A percentile compares a stretch with the other conserved stretches of the same genome.
Evolutionary conservation across 2,888 invertebrate genomes (phyloP).

Genomic region (Xylophagus ater): DNA sequence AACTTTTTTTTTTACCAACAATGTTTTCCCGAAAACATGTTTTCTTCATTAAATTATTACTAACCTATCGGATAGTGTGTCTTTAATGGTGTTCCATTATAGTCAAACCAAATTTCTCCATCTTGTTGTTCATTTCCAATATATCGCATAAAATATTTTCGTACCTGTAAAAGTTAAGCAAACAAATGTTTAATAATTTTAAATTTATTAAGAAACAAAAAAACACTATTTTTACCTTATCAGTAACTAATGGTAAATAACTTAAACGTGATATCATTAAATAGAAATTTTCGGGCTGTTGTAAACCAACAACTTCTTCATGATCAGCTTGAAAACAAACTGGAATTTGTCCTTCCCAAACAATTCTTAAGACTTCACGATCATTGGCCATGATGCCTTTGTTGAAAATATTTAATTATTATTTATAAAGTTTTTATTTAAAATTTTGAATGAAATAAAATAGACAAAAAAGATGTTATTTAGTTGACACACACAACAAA

Average conservation of each 20-base stretch:
- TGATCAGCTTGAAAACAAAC: constrained; percentile 82
- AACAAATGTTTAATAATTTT: constrained; percentile 8
- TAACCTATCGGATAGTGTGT: constrained; percentile 69
- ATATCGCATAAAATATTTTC: constrained; percentile 76
- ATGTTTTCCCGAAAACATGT: not conserved
- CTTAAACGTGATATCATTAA: constrained; percentile 87
- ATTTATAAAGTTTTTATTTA: not conserved
- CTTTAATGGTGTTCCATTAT: constrained; percentile 80
- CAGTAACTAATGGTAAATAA: constrained; percentile 89
- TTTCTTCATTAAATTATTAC: too few species aligned
- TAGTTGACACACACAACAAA: not conserved
- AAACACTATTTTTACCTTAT: constrained; percentile 56
- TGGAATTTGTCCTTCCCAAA: constrained; percentile 93
- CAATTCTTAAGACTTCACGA: constrained; percentile 83
- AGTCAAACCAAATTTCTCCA: constrained; percentile 90
- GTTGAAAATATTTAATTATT: not conserved
- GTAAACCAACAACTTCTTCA: constrained; percentile 79
- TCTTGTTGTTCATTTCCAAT: constrained; percentile 71
- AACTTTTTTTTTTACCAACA: too few species aligned
- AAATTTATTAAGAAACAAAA: constrained; percentile 4
- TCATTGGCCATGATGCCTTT: constrained; percentile 72
- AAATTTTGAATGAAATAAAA: not conserved
- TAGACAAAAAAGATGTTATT: not conserved
- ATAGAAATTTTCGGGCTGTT: constrained; percentile 87
- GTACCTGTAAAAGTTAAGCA: constrained; percentile 47